Percentiles rank a stretch among this genome's conserved stretches.
Conservation (phyloP, 2,113 vertebrate genomes). For the Chiloscyllium plagiosum region DNA sequence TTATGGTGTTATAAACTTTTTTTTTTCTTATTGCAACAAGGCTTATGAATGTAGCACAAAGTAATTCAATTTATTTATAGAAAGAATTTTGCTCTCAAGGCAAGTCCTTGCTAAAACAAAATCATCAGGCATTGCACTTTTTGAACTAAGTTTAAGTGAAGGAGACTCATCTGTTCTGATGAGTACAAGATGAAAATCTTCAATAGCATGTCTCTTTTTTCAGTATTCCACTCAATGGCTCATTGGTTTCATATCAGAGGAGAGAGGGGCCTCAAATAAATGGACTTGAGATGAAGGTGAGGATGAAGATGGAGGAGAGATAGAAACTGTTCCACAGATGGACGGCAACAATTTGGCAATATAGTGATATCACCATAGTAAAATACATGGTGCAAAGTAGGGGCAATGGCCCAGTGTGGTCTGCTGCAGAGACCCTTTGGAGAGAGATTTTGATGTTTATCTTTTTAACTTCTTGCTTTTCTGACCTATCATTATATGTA, state of each 20-base stretch:
- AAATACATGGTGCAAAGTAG: too few relatives aligned
- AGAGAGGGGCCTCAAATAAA: neutral
- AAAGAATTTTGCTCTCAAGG: neutral
- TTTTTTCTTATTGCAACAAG: neutral
- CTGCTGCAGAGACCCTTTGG: too few relatives aligned
- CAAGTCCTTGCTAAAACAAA: neutral
- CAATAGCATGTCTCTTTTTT: too few relatives aligned
- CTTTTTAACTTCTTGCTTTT: too few relatives aligned
- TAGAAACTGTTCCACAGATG: neutral
- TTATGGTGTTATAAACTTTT: conserved; percentile 1
- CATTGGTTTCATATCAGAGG: neutral
- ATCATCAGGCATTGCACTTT: neutral
- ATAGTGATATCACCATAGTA: too few relatives aligned
- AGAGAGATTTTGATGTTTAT: too few relatives aligned
- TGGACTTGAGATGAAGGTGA: neutral
- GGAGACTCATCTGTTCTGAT: too few relatives aligned
- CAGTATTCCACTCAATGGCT: neutral
- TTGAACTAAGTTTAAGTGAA: too few relatives aligned
- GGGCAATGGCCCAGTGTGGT: too few relatives aligned
- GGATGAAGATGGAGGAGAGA: neutral
- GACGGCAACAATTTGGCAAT: too few relatives aligned
- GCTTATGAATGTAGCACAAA: neutral
- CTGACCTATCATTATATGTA: too few relatives aligned
- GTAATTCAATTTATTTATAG: neutral
- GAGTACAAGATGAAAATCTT: too few relatives aligned